These are phyloP conservation scores for Euthynnus affinis DNA, from an alignment of 2,797 vertebrate genomes.

Conservation along the genomic window DNA sequence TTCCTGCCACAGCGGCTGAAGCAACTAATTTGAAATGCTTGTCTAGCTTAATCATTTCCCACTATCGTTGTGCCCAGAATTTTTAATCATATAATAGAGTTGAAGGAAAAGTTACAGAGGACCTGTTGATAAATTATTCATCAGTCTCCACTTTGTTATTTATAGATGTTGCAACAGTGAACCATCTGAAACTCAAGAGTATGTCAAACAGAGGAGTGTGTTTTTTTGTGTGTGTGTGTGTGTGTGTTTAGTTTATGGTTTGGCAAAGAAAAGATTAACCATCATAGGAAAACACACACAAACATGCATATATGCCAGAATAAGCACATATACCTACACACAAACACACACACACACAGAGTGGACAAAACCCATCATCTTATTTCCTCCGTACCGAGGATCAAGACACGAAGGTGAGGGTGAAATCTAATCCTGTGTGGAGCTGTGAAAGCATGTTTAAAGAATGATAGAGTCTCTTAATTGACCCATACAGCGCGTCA, in stretches of 20 bases:
- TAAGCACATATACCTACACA: background rate
- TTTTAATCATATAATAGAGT: constrained; percentile 36
- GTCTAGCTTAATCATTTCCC: constrained; percentile 69
- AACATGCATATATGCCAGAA: constrained; percentile 7
- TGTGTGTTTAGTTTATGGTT: constrained; percentile 37
- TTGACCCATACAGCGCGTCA: constrained; percentile 41
- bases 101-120: constrained; percentile 27
- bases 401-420: constrained; percentile 42
- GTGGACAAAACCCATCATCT: constrained; percentile 38
- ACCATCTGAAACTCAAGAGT: background rate
- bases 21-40: constrained; percentile 60
- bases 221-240: background rate
- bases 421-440: constrained; percentile 58
- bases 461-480: constrained; percentile 59
- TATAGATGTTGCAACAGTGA: constrained; percentile 37
- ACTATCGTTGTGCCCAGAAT: constrained; percentile 38
- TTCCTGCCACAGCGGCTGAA: constrained; percentile 60
- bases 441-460: constrained; percentile 67
- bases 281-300: constrained; percentile 43
- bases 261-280: constrained; percentile 51
- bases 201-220: constrained; percentile 23
- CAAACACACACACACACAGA: background rate
- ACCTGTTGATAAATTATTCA: constrained; percentile 61
- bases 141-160: constrained; percentile 48
- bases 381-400: constrained; percentile 35